Conservation (phyloP, 2,113 vertebrate species). For the Ptychochromis oligacanthus region DNA sequence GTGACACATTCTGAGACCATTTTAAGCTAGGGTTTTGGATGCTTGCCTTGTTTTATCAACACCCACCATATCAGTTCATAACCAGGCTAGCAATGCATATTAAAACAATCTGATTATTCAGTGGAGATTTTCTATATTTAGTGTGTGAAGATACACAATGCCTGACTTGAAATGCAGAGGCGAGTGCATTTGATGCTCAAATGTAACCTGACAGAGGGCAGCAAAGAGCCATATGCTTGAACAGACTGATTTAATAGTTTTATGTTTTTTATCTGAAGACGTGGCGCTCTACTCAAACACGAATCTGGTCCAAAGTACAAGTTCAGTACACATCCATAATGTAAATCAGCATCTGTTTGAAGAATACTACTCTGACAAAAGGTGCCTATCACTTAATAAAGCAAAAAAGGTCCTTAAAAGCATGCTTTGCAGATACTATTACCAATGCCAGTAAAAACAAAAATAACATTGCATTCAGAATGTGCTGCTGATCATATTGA, state of each 20-base stretch:
- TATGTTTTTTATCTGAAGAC: background rate
- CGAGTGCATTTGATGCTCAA: background rate
- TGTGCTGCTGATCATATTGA: conserved; percentile 5
- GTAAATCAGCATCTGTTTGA: background rate
- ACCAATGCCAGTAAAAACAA: background rate
- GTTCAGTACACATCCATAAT: background rate
- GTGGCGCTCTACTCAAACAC: background rate
- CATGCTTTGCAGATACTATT: background rate
- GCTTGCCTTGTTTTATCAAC: background rate
- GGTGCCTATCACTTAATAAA: background rate
- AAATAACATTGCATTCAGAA: background rate
- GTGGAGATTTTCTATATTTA: background rate
- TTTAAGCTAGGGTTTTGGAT: background rate
- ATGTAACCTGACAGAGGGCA: conserved; percentile 61
- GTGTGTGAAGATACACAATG: background rate
- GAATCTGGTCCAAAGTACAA: background rate
- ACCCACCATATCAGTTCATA: background rate
- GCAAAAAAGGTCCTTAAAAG: background rate
- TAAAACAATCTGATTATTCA: background rate
- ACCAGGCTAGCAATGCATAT: background rate
- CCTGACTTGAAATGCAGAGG: background rate
- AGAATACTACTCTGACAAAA: background rate
- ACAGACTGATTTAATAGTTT: background rate
- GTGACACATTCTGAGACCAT: background rate
- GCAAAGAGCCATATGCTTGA: conserved; percentile 60